Evolutionary conservation across 1,140 invertebrate species (phyloP).

Genomic region (Eumaeus atala): DNA sequence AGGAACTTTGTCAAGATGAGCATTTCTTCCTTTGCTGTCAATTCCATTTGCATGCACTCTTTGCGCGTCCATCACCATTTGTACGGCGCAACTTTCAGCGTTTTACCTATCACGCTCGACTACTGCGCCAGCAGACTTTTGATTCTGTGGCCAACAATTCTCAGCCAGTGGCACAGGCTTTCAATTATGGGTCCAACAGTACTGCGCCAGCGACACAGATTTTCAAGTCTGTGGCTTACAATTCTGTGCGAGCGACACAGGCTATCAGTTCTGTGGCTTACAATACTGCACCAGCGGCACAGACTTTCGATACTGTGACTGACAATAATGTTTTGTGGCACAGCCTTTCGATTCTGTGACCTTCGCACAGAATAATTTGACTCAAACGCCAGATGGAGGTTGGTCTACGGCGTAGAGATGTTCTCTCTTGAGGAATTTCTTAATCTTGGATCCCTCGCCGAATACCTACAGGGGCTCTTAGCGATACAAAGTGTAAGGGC

Average conservation of each 20-base stretch:
- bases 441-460: conserved; percentile 68
- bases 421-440: conserved; percentile 65
- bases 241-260: too few species aligned
- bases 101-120: not conserved
- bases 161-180: too few species aligned
- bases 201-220: too few species aligned
- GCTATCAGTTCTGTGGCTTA: too few species aligned
- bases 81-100: conserved; percentile 47
- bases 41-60: conserved; percentile 58
- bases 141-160: too few species aligned
- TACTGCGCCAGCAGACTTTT: too few species aligned
- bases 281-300: not conserved
- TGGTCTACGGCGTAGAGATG: conserved; percentile 49
- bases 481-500: conserved; percentile 63
- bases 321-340: not conserved
- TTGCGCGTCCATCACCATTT: conserved; percentile 61
- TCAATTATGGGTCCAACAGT: too few species aligned
- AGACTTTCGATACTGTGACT: conserved; percentile 5
- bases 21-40: conserved; percentile 52
- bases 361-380: conserved; percentile 32
- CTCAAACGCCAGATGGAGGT: conserved; percentile 39
- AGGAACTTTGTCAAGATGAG: conserved; percentile 55
- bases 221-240: too few species aligned
- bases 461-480: conserved; percentile 64
- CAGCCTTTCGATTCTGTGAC: conserved; percentile 4